These are phyloP conservation scores for Triops longicaudatus DNA, from an alignment of 1,140 invertebrate species.

Conservation along the genomic window DNA sequence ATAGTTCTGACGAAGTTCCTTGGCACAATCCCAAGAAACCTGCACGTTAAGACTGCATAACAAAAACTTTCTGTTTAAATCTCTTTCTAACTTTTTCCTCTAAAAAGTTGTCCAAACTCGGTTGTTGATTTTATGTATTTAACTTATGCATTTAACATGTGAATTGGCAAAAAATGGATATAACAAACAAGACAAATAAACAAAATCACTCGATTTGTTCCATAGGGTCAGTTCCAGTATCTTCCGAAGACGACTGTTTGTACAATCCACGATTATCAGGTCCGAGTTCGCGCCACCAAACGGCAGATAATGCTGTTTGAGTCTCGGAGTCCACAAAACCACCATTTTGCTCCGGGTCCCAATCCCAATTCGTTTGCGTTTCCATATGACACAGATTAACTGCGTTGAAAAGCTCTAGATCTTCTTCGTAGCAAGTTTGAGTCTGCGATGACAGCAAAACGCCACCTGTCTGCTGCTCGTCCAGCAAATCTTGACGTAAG, in stretches of 20 bases:
- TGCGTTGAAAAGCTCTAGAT: not conserved
- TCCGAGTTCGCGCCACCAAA: not conserved
- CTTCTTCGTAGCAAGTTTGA: not conserved
- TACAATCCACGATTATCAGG: not conserved
- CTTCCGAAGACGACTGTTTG: not conserved
- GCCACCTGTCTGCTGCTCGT: not conserved
- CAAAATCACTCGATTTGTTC: not conserved
- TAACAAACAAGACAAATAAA: not conserved
- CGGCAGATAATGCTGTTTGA: not conserved
- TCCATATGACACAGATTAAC: not conserved
- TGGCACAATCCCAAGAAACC: not conserved
- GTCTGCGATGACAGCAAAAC: not conserved
- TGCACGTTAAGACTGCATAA: not conserved
- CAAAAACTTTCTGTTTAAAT: not conserved
- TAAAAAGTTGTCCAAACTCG: not conserved
- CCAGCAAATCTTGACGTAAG: not conserved
- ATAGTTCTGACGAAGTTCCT: not conserved
- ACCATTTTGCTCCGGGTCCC: not conserved
- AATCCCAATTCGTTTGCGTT: not conserved
- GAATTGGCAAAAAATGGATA: not conserved
- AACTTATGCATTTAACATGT: not conserved
- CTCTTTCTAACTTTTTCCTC: not conserved
- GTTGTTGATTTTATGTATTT: not conserved
- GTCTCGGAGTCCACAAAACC: not conserved
- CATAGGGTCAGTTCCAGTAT: not conserved